Percentiles rank a stretch among this genome's conserved stretches.
Conservation (phyloP, 2,797 vertebrate genomes). For the Enteromius fasciolatus region DNA sequence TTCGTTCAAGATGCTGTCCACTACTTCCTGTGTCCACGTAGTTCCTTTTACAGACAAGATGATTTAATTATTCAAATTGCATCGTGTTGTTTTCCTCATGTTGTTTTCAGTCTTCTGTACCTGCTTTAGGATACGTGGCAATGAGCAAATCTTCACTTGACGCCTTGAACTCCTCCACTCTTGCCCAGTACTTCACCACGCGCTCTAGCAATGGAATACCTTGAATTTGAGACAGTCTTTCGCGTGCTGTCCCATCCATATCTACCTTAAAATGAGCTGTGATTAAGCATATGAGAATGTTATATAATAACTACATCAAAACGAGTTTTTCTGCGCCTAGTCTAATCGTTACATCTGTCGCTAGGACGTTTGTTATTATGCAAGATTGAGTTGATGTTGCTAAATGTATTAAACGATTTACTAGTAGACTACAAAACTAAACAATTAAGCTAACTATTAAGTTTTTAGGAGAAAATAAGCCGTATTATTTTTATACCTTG, state of each 20-base stretch:
- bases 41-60: slow-evolving; percentile 42
- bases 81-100: neutral
- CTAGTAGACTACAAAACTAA: neutral
- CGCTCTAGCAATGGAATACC: slow-evolving; percentile 39
- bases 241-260: slow-evolving; percentile 30
- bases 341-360: neutral
- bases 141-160: slow-evolving; percentile 52
- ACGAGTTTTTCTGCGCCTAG: neutral
- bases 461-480: neutral
- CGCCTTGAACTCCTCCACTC: slow-evolving; percentile 51
- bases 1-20: slow-evolving; percentile 54
- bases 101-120: neutral
- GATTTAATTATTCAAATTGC: neutral
- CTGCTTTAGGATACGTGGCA: slow-evolving; percentile 59
- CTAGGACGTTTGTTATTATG: neutral
- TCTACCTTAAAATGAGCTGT: neutral
- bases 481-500: neutral
- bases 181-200: slow-evolving; percentile 41
- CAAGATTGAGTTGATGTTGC: neutral
- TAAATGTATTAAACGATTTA: neutral
- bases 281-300: neutral
- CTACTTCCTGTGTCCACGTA: slow-evolving; percentile 61
- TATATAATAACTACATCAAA: neutral
- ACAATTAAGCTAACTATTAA: neutral
- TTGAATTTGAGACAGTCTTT: slow-evolving; percentile 8